Base-by-base conservation (phyloP, 2,888 invertebrate species). In the Hedya salicella region DNA sequence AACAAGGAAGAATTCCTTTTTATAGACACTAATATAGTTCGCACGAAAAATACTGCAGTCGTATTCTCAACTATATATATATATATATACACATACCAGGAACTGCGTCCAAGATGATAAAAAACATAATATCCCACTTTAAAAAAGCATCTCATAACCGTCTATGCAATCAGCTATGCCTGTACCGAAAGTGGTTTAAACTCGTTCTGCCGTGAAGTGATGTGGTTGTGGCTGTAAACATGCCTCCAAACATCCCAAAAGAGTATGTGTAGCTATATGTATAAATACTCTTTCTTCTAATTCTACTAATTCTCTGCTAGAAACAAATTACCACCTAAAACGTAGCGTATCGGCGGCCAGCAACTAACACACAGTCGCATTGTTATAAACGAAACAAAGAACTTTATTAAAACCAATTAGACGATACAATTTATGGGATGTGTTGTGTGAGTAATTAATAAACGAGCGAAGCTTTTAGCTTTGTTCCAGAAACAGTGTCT, bases 1-100 rank as follows among this genome's bases (percentile, higher is more conserved):
- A 83, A 82, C 84, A 83, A 80, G 82, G 81, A 82, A 80, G 74
- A 78, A 75, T 75, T 79, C 70, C 75, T 71, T 76, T 72, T 56
- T 46, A 52, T 32, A 40, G 21, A 9, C 14, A 25, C 8, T 14
- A 8, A 3, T 9, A 25, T 53, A 36, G 30, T 36, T 1, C 21
- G 9, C 14, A 50, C 32, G 16, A 60, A 60, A 30, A 44, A 17
- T 13, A 25, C 16, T 9, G 17, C 17, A n/a, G n/a, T 25, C 25
- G 25, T 25, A 25, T 25, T 25, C 25, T 25, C 6, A 25, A 25
- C n/a, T 3, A 25, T 25, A n/a, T n/a, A n/a, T n/a, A n/a, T n/a
- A n/a, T n/a, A n/a, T n/a, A n/a, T n/a, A n/a, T n/a, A n/a, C n/a
- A n/a, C n/a, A n/a, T n/a, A n/a, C n/a, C n/a, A n/a, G n/a, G n/a